A percentile compares a stretch with the other conserved stretches of the same genome.
These are phyloP conservation scores for Pantherophis alleghaniensis DNA, from an alignment of 2,797 vertebrate species.

Conservation along the genomic window DNA sequence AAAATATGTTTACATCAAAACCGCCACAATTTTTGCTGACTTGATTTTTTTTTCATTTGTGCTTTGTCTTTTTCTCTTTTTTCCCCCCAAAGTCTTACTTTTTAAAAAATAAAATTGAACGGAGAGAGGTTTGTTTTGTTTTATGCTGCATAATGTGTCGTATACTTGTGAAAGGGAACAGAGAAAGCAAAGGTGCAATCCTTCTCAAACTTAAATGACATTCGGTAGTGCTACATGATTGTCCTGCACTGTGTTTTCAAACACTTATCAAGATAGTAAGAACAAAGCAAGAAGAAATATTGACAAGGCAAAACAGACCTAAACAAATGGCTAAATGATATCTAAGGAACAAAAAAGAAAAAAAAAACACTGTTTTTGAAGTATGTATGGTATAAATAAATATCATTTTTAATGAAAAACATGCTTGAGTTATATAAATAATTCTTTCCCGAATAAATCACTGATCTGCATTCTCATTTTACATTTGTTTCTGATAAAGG, in stretches of 20 bases:
- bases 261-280: slow-evolving; percentile 26
- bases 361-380: slow-evolving; percentile 53
- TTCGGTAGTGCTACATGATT: slow-evolving; percentile 62
- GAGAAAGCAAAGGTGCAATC: slow-evolving; percentile 72
- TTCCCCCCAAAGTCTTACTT: slow-evolving; percentile 58
- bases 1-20: slow-evolving; percentile 69
- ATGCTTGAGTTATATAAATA: slow-evolving; percentile 63
- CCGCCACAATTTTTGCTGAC: slow-evolving; percentile 68
- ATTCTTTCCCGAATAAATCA: slow-evolving; percentile 58
- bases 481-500: slow-evolving; percentile 55
- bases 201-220: slow-evolving; percentile 63
- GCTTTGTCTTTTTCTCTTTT: slow-evolving; percentile 56
- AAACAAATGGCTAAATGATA: slow-evolving; percentile 30
- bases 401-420: slow-evolving; percentile 60
- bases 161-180: slow-evolving; percentile 74
- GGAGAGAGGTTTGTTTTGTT: slow-evolving; percentile 68
- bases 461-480: slow-evolving; percentile 59
- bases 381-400: slow-evolving; percentile 62
- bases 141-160: slow-evolving; percentile 70
- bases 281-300: slow-evolving; percentile 42
- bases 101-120: slow-evolving; percentile 65
- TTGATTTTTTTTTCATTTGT: slow-evolving; percentile 64
- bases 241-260: slow-evolving; percentile 43
- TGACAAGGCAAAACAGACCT: slow-evolving; percentile 38
- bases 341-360: slow-evolving; percentile 39